These are phyloP conservation scores for Hyperopisus bebe DNA, from an alignment of 2,113 vertebrate species.

Conservation along the genomic window DNA sequence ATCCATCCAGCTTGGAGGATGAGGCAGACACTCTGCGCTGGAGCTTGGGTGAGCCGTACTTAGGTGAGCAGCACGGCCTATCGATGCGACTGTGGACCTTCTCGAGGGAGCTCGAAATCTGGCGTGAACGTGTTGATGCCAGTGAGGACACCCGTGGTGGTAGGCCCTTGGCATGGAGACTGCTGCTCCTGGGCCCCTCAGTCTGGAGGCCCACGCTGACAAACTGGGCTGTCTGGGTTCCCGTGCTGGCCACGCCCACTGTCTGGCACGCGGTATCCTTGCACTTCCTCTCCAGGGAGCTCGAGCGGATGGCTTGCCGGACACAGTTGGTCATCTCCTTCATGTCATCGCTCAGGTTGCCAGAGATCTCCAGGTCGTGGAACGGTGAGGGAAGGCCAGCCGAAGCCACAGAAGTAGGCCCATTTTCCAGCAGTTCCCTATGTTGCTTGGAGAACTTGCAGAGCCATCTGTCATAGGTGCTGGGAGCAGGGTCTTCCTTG, in stretches of 20 bases:
- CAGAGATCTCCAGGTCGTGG: constrained; percentile 80
- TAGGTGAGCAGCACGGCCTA: constrained; percentile 90
- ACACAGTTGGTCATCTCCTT: constrained; percentile 98
- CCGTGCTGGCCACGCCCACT: constrained; percentile 65
- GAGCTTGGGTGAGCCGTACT: constrained; percentile 90
- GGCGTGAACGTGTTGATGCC: constrained; percentile 77
- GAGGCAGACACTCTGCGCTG: constrained; percentile 76
- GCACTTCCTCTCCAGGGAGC: constrained; percentile 86
- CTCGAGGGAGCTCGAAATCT: constrained; percentile 90
- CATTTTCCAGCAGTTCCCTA: constrained; percentile 73
- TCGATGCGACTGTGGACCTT: constrained; percentile 90
- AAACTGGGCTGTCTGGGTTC: constrained; percentile 78
- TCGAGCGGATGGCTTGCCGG: constrained; percentile 90
- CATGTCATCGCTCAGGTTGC: constrained; percentile 97
- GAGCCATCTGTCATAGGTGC: constrained; percentile 78
- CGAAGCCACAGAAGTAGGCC: constrained; percentile 36
- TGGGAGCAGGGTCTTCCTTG: constrained; percentile 28
- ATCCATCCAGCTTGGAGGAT: constrained; percentile 78
- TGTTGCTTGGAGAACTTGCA: constrained; percentile 85
- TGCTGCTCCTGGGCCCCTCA: constrained; percentile 58
- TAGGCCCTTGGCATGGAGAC: constrained; percentile 81
- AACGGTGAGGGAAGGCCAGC: constrained; percentile 58
- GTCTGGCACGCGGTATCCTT: constrained; percentile 81
- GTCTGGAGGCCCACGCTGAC: constrained; percentile 88
- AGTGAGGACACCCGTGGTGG: constrained; percentile 77